Percentiles rank a stretch among this genome's conserved stretches.
Evolutionary conservation across 2,888 invertebrate species (phyloP).

Genomic region (Lochmaea crataegi): DNA sequence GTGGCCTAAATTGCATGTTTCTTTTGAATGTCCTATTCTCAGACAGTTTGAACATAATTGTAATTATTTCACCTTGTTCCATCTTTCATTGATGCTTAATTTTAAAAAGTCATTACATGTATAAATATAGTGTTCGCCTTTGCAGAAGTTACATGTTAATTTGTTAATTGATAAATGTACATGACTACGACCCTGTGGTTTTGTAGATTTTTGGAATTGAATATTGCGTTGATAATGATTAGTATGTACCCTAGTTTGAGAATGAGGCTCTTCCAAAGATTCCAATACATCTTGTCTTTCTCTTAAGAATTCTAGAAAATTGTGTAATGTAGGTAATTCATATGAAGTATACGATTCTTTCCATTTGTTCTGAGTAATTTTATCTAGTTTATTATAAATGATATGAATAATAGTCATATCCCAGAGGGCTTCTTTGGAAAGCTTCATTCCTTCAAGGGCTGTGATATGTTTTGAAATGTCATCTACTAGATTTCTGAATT

Average conservation of each 20-base stretch:
- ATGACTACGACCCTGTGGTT: too few species aligned
- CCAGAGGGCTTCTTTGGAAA: slow-evolving; percentile 18
- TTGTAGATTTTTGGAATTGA: too few species aligned
- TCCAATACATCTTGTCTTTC: slow-evolving; percentile 28
- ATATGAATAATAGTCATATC: slow-evolving; percentile 30
- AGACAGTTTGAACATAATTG: background rate
- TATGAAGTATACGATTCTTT: slow-evolving; percentile 21
- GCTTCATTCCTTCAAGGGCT: slow-evolving; percentile 22
- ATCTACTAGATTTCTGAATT: slow-evolving; percentile 18
- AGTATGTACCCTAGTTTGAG: too few species aligned
- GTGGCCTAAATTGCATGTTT: slow-evolving; percentile 5
- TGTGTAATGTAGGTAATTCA: slow-evolving; percentile 29
- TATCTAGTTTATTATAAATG: slow-evolving; percentile 33
- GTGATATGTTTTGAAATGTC: slow-evolving; percentile 20
- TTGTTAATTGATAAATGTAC: background rate
- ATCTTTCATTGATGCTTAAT: background rate
- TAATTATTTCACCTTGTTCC: background rate
- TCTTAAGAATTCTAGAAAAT: slow-evolving; percentile 33
- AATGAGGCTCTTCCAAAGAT: background rate
- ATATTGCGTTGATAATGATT: too few species aligned
- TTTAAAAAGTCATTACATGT: background rate
- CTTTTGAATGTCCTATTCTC: background rate
- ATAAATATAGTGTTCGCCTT: too few species aligned
- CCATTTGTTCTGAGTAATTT: slow-evolving; percentile 27
- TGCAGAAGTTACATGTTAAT: background rate